Percentiles rank a stretch among this genome's conserved stretches.
Evolutionary conservation across 2,797 vertebrate genomes (phyloP).

Genomic region (Falco novaeseelandiae): DNA sequence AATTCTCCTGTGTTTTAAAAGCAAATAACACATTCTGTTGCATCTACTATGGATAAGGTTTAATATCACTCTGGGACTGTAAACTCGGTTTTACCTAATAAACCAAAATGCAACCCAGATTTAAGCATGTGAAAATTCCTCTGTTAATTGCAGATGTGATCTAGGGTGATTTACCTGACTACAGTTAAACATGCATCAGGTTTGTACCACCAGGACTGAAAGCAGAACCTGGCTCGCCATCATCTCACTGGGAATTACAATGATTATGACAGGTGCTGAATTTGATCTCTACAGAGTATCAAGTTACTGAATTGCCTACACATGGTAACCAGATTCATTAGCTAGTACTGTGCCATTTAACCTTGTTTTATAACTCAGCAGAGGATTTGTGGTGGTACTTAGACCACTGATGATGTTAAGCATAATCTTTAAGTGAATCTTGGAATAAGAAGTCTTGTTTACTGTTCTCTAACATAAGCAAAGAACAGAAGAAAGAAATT

Average conservation of each 20-base stretch:
- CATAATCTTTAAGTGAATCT: neutral
- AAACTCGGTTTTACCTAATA: neutral
- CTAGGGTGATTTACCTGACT: neutral
- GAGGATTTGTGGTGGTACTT: neutral
- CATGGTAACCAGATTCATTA: neutral
- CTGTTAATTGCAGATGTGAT: neutral
- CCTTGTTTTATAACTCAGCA: neutral
- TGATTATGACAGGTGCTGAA: neutral
- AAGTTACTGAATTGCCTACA: neutral
- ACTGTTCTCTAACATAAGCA: neutral
- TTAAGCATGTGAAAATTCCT: neutral
- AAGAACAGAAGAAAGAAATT: neutral
- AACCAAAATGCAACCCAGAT: neutral
- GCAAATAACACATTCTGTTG: neutral
- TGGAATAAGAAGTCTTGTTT: neutral
- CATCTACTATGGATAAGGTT: neutral
- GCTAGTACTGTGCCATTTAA: neutral
- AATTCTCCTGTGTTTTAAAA: neutral
- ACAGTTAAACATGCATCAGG: neutral
- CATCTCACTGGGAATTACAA: neutral
- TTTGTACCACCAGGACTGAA: neutral
- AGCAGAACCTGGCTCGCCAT: neutral
- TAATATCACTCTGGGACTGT: neutral
- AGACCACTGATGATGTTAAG: neutral
- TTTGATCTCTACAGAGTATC: neutral